phyloP scores from a whole-genome alignment of 1,140 invertebrate genomes.

The Drosophila sproati region DNA sequence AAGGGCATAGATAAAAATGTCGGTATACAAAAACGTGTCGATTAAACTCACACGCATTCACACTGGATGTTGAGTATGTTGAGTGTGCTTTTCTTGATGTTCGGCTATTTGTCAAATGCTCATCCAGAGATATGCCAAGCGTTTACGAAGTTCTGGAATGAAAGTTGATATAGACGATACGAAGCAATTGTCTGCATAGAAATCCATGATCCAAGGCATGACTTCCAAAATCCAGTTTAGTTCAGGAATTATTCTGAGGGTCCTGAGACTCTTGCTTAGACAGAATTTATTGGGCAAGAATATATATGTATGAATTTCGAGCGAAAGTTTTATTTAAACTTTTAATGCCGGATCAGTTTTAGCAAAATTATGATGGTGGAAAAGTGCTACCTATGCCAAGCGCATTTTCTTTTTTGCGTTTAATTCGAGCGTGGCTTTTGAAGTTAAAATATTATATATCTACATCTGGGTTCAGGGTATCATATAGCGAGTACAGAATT shows the following conservation, averaged over 20 bases:
- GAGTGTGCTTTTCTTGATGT: conserved; percentile 41
- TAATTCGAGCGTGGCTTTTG: not conserved
- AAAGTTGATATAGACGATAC: not conserved
- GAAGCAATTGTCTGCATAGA: not conserved
- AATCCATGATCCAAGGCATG: not conserved
- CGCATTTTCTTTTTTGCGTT: not conserved
- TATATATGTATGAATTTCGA: no score
- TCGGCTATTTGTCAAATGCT: conserved; percentile 63
- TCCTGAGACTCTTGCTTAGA: no score
- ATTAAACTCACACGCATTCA: conserved; percentile 9
- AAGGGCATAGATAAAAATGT: conserved; percentile 69
- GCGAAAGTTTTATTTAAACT: no score
- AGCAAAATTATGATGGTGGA: not conserved
- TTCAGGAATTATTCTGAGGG: not conserved
- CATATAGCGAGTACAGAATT: no score
- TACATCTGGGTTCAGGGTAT: no score
- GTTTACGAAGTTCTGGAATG: conserved; percentile 2
- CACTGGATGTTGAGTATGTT: conserved; percentile 5
- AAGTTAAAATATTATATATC: no score
- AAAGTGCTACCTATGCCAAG: not conserved
- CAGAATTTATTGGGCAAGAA: no score
- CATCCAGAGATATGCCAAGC: conserved; percentile 11
- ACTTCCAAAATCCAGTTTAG: not conserved
- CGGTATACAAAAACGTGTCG: conserved; percentile 41
- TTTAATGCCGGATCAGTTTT: no score